Conservation (phyloP, 2,888 invertebrate species). For the Anarsia innoxiella region DNA sequence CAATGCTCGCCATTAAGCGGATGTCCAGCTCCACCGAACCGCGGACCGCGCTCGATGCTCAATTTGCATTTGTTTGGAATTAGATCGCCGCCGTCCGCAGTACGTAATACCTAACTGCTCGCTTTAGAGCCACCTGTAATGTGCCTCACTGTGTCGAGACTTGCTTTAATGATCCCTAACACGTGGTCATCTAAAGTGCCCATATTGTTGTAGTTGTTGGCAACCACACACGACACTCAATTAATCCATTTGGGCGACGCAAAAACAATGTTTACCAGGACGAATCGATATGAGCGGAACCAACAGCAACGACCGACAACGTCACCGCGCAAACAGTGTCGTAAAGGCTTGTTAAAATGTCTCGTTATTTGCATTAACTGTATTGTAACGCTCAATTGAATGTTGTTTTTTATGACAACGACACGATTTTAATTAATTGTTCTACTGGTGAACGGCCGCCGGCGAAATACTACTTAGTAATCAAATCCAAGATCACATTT, state of each 20-base stretch:
- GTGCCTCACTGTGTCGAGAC: constrained; percentile 25
- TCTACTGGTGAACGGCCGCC: constrained; percentile 18
- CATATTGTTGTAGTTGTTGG: constrained; percentile 33
- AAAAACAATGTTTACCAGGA: constrained; percentile 20
- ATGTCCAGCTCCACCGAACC: constrained; percentile 43
- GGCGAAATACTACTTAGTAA: constrained; percentile 9
- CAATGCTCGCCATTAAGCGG: constrained; percentile 62
- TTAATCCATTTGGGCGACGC: constrained; percentile 18
- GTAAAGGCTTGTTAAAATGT: constrained; percentile 26
- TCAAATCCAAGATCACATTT: constrained; percentile 13
- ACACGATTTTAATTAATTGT: constrained; percentile 23
- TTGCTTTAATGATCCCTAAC: constrained; percentile 36
- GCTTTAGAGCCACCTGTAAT: constrained; percentile 48
- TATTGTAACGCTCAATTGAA: constrained; percentile 22
- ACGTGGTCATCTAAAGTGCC: constrained; percentile 38
- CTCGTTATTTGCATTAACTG: constrained; percentile 13
- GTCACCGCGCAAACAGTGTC: constrained; percentile 14
- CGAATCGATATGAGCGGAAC: constrained; percentile 20
- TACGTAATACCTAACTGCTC: no score
- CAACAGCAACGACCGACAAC: constrained; percentile 9
- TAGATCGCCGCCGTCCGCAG: constrained; percentile 42
- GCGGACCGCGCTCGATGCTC: constrained; percentile 38
- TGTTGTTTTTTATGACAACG: constrained; percentile 17
- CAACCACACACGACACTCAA: constrained; percentile 25
- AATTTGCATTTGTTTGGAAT: constrained; percentile 70